A percentile compares a stretch with the other conserved stretches of the same genome.
phyloP scores from a whole-genome alignment of 2,797 vertebrate species.

The Lagodon rhomboides region DNA sequence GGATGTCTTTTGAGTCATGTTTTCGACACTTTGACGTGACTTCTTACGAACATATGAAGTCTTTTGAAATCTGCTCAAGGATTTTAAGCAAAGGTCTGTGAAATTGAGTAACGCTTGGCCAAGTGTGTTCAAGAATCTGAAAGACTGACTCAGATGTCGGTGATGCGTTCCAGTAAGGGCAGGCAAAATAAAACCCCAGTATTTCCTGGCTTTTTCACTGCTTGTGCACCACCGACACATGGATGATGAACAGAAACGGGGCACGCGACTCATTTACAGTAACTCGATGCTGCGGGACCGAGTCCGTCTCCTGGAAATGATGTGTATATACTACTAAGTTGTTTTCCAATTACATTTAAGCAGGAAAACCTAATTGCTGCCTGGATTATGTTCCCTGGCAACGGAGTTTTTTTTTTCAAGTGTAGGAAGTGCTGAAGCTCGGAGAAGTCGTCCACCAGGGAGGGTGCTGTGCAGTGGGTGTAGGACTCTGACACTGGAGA shows the following conservation, averaged over 20 bases:
- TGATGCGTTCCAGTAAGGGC: neutral
- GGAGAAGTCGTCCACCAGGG: neutral
- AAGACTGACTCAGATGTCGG: neutral
- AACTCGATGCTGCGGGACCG: neutral
- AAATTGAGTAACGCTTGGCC: neutral
- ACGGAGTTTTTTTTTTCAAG: neutral
- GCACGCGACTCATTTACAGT: neutral
- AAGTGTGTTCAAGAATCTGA: neutral
- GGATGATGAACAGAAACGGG: neutral
- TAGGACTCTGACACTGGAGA: too few relatives aligned
- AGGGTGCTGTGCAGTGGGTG: neutral
- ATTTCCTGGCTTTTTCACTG: neutral
- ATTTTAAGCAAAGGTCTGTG: neutral
- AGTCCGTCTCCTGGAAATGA: neutral
- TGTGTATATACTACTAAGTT: neutral
- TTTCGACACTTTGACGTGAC: neutral
- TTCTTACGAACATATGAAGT: neutral
- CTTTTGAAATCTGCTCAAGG: neutral
- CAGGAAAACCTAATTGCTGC: neutral
- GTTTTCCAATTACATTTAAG: neutral
- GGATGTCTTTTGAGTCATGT: neutral
- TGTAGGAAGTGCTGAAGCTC: neutral
- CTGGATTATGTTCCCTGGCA: neutral
- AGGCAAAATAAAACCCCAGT: neutral
- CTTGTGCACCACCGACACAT: neutral